phyloP scores from a whole-genome alignment of 1,140 invertebrate genomes.

The Zaprionus camerounensis region DNA sequence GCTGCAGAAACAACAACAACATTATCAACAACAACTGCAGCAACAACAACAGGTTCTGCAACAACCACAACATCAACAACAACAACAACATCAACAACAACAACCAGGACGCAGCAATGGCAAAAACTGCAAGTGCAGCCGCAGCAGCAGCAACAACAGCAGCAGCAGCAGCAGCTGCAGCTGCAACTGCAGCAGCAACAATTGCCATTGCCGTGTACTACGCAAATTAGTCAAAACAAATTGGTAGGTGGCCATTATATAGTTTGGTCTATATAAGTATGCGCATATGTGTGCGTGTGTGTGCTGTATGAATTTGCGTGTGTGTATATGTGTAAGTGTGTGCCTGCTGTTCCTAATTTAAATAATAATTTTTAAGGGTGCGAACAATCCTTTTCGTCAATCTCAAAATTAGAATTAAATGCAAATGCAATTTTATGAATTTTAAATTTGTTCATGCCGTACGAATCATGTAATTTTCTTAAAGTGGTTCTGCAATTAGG shows the following conservation, averaged over 20 bases:
- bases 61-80: conserved; percentile 38
- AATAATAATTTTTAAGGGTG: conserved; percentile 22
- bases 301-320: conserved; percentile 5
- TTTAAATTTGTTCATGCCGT: background rate
- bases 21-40: conserved; percentile 32
- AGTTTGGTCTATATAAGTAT: conserved; percentile 36
- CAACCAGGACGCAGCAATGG: conserved; percentile 51
- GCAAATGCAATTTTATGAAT: background rate
- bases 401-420: background rate
- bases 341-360: conserved; percentile 4
- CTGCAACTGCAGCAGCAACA: conserved; percentile 49
- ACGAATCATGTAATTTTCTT: background rate
- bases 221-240: conserved; percentile 72
- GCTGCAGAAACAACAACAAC: conserved; percentile 53
- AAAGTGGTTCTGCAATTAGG: background rate
- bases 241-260: conserved; percentile 69
- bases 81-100: conserved; percentile 48
- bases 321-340: background rate
- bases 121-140: conserved; percentile 55
- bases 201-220: conserved; percentile 57
- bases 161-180: conserved; percentile 57
- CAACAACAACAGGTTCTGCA: conserved; percentile 50
- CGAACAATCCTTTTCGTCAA: conserved; percentile 3
- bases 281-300: background rate
- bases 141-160: conserved; percentile 36